phyloP scores from a whole-genome alignment of 1,140 invertebrate genomes.

The Dendroctonus valens region DNA sequence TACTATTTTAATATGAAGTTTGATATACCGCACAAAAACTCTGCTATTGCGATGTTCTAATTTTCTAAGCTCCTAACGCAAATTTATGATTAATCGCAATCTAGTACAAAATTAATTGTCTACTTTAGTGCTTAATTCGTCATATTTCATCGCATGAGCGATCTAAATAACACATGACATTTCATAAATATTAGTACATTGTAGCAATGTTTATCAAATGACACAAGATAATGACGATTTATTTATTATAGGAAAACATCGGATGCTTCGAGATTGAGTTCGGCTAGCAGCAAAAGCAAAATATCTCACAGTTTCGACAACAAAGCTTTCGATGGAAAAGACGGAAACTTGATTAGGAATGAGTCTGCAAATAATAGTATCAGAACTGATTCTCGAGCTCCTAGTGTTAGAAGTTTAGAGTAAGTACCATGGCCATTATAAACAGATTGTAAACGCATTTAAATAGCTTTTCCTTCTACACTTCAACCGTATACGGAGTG shows the following conservation, averaged over 20 bases:
- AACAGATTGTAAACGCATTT: background rate
- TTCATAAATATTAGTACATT: background rate
- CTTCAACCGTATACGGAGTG: too few relatives aligned
- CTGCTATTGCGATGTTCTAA: background rate
- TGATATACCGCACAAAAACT: too few relatives aligned
- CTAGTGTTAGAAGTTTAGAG: constrained; percentile 25
- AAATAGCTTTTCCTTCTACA: too few relatives aligned
- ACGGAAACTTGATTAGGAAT: constrained; percentile 11
- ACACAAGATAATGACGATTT: background rate
- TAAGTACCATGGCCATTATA: constrained; percentile 4
- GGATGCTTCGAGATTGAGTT: background rate
- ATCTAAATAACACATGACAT: background rate
- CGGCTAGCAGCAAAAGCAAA: background rate
- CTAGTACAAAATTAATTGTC: too few relatives aligned
- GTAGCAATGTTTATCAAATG: background rate
- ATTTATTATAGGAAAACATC: constrained; percentile 8
- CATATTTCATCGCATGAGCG: background rate
- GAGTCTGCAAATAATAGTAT: constrained; percentile 5
- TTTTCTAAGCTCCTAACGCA: background rate
- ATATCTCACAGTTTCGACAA: constrained; percentile 14
- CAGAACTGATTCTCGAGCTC: constrained; percentile 11
- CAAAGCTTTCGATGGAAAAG: constrained; percentile 12
- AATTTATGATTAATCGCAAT: background rate
- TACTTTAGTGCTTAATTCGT: background rate
- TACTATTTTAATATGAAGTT: too few relatives aligned